Conservation (phyloP, 2,888 invertebrate species). For the Operophtera brumata region DNA sequence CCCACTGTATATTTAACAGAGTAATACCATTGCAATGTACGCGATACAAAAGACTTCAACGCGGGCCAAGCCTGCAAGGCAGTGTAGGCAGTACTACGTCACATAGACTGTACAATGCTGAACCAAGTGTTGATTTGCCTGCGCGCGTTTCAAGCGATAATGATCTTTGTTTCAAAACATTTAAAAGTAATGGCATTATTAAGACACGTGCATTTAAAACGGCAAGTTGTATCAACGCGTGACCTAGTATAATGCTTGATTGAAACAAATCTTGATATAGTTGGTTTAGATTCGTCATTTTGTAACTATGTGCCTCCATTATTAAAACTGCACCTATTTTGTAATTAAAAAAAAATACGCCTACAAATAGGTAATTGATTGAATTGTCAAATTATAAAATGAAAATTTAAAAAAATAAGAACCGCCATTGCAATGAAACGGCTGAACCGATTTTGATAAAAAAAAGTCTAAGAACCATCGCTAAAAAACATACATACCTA, state of each 20-base stretch:
- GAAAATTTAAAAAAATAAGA: background rate
- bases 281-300: background rate
- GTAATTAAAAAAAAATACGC: too few relatives aligned
- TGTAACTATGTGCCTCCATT: too few relatives aligned
- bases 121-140: slow-evolving; percentile 2
- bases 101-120: background rate
- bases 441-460: too few relatives aligned
- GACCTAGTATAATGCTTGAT: slow-evolving; percentile 4
- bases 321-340: too few relatives aligned
- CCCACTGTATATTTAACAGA: background rate
- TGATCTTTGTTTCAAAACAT: slow-evolving; percentile 23
- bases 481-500: too few relatives aligned
- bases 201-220: slow-evolving; percentile 16
- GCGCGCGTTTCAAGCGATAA: slow-evolving; percentile 11
- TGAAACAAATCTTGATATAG: background rate
- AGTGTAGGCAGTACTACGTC: slow-evolving; percentile 1
- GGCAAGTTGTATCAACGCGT: slow-evolving; percentile 9
- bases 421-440: too few relatives aligned
- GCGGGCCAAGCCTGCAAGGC: slow-evolving; percentile 7
- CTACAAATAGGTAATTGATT: background rate
- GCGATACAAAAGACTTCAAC: slow-evolving; percentile 20
- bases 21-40: background rate
- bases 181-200: slow-evolving; percentile 22
- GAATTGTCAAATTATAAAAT: background rate
- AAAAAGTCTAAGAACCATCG: too few relatives aligned